Conservation (phyloP, 2,113 vertebrate genomes). For the Melierax canorus region DNA sequence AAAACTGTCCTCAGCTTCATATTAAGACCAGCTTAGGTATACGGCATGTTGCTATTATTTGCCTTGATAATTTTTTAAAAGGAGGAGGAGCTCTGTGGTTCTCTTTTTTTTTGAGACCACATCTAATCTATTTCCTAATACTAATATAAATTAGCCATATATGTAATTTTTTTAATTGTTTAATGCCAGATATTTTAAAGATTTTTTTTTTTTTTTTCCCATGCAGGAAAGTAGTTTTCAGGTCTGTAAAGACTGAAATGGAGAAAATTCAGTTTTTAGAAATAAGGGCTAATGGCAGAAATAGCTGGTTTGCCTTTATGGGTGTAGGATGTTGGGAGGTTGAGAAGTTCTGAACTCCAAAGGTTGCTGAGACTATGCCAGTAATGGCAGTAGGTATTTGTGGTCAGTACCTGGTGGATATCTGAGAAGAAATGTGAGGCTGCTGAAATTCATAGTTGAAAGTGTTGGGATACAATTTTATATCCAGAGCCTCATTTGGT, state of each 20-base stretch:
- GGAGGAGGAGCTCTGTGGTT: not conserved
- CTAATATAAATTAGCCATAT: not conserved
- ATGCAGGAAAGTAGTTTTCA: not conserved
- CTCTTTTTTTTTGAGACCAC: not conserved
- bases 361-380: not conserved
- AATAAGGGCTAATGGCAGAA: not conserved
- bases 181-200: not conserved
- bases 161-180: not conserved
- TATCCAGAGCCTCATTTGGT: not conserved
- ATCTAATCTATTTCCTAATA: not conserved
- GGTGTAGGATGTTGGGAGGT: not conserved
- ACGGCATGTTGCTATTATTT: not conserved
- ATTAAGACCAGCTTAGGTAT: not conserved
- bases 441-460: not conserved
- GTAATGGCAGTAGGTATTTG: not conserved
- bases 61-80: not conserved
- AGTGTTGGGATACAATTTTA: not conserved
- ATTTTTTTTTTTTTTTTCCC: not conserved
- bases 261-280: not conserved
- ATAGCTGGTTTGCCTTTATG: not conserved
- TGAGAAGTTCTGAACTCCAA: not conserved
- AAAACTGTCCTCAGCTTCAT: not conserved
- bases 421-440: not conserved
- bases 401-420: not conserved
- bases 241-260: not conserved